Evolutionary conservation across 2,888 invertebrate species (phyloP), one percentile per base, ranked within the genome.

Genomic region (Poecilus cupreus): DNA sequence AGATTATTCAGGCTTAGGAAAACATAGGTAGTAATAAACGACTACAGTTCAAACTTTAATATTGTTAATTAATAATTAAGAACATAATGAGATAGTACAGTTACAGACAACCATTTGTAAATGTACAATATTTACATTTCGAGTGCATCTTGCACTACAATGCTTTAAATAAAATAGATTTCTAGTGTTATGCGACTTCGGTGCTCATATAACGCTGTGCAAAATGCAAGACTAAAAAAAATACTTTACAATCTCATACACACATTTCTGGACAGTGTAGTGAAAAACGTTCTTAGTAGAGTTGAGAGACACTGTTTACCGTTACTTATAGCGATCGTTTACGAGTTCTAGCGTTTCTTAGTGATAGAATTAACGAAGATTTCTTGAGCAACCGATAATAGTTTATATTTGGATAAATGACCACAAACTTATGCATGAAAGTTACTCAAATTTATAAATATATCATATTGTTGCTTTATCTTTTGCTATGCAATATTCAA

Each of bases 41-140:
- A 37, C 5, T 5, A 13, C 20, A 46, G n/a, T 54, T 54, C 54
- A 72, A 80, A 72, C 72, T 80, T 80, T 72, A 54, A 80, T 51
- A 11, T 54, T 39, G 39, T 80, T 68, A 78, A 46, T 80, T 24
- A 74, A 46, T 64, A 70, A 70, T 70, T 70, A 70, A 46, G 75
- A 75, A 80, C 74, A 81, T 57, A 80, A 75, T 60, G 16, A 49
- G 72, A 78, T 24, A 81, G 60, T 81, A 81, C 79, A 79, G 79
- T 10, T 79, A 78, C 80, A 81, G 81, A 81, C 81, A 81, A 75
- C 43, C 80, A 80, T 70, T 24, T 70, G 64, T 81, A 75, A 80
- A 77, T 70, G 43, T 70, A 77, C 80, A 80, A 70, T 77, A 80
- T 77, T 77, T 49, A 76, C 80, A 82, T 24, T 20, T 5, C 13